A percentile compares a stretch with the other conserved stretches of the same genome.
phyloP scores from a whole-genome alignment of 2,797 vertebrate genomes.

The Dendrocincla tyrannina region DNA sequence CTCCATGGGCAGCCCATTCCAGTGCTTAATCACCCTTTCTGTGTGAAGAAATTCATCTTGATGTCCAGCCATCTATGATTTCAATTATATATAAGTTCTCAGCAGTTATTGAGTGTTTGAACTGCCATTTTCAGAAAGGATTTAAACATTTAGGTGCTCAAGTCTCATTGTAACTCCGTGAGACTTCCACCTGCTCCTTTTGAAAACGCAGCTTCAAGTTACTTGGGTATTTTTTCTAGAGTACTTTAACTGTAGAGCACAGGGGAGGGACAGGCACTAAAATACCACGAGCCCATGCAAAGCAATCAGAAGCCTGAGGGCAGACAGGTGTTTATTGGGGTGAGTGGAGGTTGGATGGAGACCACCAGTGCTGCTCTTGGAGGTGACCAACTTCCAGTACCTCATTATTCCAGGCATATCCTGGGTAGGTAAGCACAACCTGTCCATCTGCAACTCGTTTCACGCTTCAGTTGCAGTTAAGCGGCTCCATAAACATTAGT shows the following conservation, averaged over 20 bases:
- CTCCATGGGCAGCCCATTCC: not conserved
- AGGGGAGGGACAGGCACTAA: not conserved
- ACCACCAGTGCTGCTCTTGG: not conserved
- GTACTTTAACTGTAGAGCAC: not conserved
- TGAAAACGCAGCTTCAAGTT: not conserved
- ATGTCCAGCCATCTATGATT: not conserved
- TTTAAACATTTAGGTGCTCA: not conserved
- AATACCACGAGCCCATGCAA: accelerated
- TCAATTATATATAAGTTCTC: not conserved
- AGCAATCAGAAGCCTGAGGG: not conserved
- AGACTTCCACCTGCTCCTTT: not conserved
- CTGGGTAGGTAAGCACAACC: not conserved
- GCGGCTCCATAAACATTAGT: not conserved
- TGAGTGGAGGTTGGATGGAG: not conserved
- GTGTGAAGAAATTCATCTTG: not conserved
- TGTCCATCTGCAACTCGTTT: not conserved
- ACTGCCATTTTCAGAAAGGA: not conserved
- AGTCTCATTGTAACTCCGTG: not conserved
- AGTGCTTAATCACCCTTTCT: not conserved
- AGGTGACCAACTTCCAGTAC: not conserved
- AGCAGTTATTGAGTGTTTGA: not conserved
- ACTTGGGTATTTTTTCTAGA: not conserved
- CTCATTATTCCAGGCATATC: not conserved
- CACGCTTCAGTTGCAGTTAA: not conserved
- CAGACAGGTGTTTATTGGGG: not conserved